Base-by-base conservation (phyloP, 2,888 invertebrate species). In the Bombyx huttoni region DNA sequence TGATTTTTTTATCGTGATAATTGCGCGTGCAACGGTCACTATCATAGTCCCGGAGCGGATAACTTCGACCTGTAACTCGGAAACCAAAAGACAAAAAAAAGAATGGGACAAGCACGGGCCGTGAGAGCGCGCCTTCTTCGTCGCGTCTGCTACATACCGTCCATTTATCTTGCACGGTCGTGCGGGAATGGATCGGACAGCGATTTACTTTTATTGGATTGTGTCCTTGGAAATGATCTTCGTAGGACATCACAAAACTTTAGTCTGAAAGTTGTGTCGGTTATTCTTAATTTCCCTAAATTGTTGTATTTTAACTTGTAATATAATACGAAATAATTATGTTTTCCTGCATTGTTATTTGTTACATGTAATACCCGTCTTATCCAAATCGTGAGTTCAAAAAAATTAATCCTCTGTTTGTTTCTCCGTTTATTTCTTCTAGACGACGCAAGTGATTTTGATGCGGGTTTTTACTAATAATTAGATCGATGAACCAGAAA, bases 141-240 rank as follows among this genome's bases (percentile, higher is more conserved):
- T 64, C 70, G 70, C 71, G 75, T 68, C 64, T 68, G 71, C 68
- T 65, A 67, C 68, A 71, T 67, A 68, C 75, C 79, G 73, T 75
- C 80, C 86, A 86, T 88, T 88, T 87, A 88, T 87, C 86, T 85
- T 81, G 78, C 76, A 85, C 78, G 76, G 85, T 87, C 87, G 87
- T 87, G 87, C 81, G 81, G 80, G 85, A 82, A 82, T 82, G 83
- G 78, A 75, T 74, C 75, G 80, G 78, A 73, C 77, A 77, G 73
- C 77, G 75, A 79, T 78, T 81, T 86, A 79, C 80, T 87, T 84
- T 86, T 88, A 86, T 88, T 86, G 85, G 81, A 78, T 80, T 71
- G 76, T 78, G 77, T 76, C 81, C 82, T 80, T 87, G 86, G 86
- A 86, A 85, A 87, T 87, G 85, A 84, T 80, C 76, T 68, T 81